Evolutionary conservation across 2,888 invertebrate species (phyloP), one percentile per base, ranked within the genome.

Genomic region (Hirudinaria manillensis): DNA sequence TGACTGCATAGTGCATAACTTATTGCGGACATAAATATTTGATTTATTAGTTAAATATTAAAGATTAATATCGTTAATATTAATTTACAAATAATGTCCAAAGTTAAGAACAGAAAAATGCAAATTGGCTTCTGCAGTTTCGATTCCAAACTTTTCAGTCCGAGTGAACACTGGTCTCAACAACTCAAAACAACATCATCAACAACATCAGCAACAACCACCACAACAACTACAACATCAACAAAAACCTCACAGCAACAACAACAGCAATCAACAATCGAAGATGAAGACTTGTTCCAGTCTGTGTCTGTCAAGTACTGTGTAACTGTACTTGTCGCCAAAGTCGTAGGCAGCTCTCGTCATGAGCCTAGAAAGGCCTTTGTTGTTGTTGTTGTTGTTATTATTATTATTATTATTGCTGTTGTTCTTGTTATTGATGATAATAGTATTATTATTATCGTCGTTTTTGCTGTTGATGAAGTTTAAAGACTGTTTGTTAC

Each of bases 311-410:
- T 61, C 61, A 10, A 61, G 61, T 10, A 61, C 24, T 19, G 61
- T 21, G 24, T 24, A 61, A 29, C 13, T 61, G 61, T 61, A 61
- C 29, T 29, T 61, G 24, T 61, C 61, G 61, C 24, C 29, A 29
- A 61, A 61, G 61, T 61, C 61, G 61, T 61, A 61, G 2, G 61
- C 61, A 10, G 61, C 19, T 61, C 61, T 61, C 3, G 61, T 61
- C 61, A 61, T 68, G 68, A 68, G 68, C 4, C 36, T 29, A 10
- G 36, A 68, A 68, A 68, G n/a, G 16, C 36, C 36, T 7, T 24
- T 67, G 67, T 67, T 67, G 67, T 67, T 67, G 32, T 67, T 67
- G 67, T 67, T 67, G 67, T 27, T 67, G 67, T 7, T 67, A 13
- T 4, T 67, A 24, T 67, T 67, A 7, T n/a, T 32, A 32, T 36